Evolutionary conservation across 2,888 invertebrate species (phyloP).

Genomic region (Nezara viridula): DNA sequence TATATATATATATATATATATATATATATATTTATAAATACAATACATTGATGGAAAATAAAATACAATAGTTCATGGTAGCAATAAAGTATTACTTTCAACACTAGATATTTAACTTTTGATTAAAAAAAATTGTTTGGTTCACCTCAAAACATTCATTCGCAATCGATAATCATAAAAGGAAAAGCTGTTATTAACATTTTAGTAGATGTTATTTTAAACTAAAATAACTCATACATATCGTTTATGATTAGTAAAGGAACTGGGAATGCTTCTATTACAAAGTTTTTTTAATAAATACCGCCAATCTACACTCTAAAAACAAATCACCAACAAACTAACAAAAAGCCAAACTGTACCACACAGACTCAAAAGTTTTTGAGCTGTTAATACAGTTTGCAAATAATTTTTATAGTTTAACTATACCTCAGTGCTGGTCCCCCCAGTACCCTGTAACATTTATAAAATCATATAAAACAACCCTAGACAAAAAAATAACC

Average conservation of each 20-base stretch:
- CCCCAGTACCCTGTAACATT: slow-evolving; percentile 64
- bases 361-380: slow-evolving; percentile 58
- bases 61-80: background rate
- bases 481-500: slow-evolving; percentile 36
- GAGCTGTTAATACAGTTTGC: slow-evolving; percentile 61
- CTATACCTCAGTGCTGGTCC: slow-evolving; percentile 64
- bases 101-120: no score
- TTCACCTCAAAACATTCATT: background rate
- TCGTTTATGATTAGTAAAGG: slow-evolving; percentile 57
- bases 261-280: slow-evolving; percentile 37
- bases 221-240: slow-evolving; percentile 38
- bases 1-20: no score
- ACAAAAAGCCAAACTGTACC: slow-evolving; percentile 61
- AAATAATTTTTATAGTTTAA: slow-evolving; percentile 58
- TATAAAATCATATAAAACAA: slow-evolving; percentile 54
- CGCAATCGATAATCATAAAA: background rate
- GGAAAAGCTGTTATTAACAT: slow-evolving; percentile 49
- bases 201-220: slow-evolving; percentile 55
- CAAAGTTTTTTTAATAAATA: slow-evolving; percentile 52
- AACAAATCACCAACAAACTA: slow-evolving; percentile 59
- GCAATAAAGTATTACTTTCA: no score
- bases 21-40: no score
- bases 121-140: no score
- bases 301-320: slow-evolving; percentile 57
- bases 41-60: background rate